Conservation (phyloP, 2,797 vertebrate genomes). For the Podarcis siculus region DNA sequence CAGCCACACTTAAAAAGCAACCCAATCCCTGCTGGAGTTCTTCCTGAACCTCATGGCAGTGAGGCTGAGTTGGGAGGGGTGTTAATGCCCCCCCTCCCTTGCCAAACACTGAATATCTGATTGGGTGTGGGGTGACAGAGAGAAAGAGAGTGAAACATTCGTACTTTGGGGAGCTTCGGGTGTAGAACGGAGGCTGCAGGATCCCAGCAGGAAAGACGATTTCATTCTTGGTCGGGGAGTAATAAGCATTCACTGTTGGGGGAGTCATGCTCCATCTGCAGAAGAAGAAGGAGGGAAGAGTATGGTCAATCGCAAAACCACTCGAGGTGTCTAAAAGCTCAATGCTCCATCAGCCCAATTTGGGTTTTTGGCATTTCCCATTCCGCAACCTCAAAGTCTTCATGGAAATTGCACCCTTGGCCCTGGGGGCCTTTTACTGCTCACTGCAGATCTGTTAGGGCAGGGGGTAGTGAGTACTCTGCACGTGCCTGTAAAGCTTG, state of each 20-base stretch:
- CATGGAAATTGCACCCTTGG: too few species aligned
- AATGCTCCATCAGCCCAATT: too few species aligned
- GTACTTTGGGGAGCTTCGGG: constrained; percentile 90
- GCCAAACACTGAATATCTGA: accelerated
- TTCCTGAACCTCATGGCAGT: not conserved
- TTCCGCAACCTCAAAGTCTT: too few species aligned
- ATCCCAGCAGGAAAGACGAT: constrained; percentile 97
- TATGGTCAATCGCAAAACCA: too few species aligned
- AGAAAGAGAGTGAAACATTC: not conserved
- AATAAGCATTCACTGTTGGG: constrained; percentile 95
- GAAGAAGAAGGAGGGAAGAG: too few species aligned
- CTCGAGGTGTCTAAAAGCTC: too few species aligned
- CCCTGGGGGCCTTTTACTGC: too few species aligned
- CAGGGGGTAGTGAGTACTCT: too few species aligned
- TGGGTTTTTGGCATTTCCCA: too few species aligned
- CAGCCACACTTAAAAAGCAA: not conserved
- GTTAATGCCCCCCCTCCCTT: too few species aligned
- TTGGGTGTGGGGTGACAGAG: not conserved
- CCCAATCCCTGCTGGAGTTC: not conserved
- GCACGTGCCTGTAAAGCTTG: too few species aligned
- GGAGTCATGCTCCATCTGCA: constrained; percentile 99
- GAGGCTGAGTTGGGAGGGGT: not conserved
- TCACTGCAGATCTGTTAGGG: too few species aligned
- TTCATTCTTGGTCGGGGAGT: constrained; percentile 98
- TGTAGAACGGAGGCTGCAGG: constrained; percentile 95